Evolutionary conservation across 2,113 vertebrate species (phyloP), one percentile per base, ranked within the genome.

Genomic region (Synodontis membranacea): DNA sequence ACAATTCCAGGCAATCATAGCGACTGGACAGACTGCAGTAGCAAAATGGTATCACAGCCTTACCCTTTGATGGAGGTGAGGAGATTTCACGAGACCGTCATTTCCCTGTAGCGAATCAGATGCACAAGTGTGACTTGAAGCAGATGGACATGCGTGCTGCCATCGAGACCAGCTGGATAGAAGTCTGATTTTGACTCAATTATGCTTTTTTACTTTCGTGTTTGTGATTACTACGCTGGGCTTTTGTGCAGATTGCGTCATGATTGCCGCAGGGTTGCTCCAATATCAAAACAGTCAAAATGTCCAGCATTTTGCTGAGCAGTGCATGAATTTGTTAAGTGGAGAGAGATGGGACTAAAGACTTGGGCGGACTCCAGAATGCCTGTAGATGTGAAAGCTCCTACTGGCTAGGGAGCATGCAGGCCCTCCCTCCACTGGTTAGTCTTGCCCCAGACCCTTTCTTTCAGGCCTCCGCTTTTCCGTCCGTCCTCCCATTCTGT

Each of bases 291-390:
- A 31, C 54, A 39, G n/a, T 82, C 42, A 19, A 60, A 82, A 82
- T 60, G 44, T 12, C 23, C 31, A 54, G 54, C 52, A 52, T 42
- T 42, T 82, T 86, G 79, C 79, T 82, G n/a, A 86, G 79, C 31
- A 50, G 52, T 74, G 80, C 85, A 86, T 75, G 39, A 62, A 64
- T 86, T 74, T 86, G 76, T 86, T 75, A 86, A 81, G 80, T 82
- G 52, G 42, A 50, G 66, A 58, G 64, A 82, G 80, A 87, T 78
- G 37, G 44, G 28, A 48, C 58, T 89, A 70, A 87, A 78, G 86
- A 82, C 78, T 82, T 85, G 78, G 68, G 58, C 2, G 4, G 81
- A 39, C 86, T 86, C 80, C 86, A 83, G 76, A 74, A 23, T 76
- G 80, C 80, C 52, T 68, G 23, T 50, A 74, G 66, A 70, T 68